Conservation (phyloP, 2,888 invertebrate species). For the Rhamnusium bicolor region DNA sequence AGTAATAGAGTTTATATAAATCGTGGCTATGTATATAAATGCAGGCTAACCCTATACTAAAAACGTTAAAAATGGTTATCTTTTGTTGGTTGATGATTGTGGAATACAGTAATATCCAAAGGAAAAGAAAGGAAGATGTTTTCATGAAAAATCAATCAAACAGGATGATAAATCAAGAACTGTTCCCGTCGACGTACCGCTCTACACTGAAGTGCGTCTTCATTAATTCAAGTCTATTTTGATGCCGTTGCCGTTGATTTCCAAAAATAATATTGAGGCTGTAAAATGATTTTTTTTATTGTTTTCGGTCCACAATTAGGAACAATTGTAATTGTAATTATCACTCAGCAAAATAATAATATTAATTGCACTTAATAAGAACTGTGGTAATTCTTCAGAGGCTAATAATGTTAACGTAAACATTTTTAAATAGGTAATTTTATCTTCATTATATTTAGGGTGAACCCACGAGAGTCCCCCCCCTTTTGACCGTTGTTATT, state of each 20-base stretch:
- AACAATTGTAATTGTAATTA: no score
- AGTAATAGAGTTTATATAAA: constrained; percentile 32
- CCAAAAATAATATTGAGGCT: not conserved
- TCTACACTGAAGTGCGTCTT: constrained; percentile 35
- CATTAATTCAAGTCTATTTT: constrained; percentile 48
- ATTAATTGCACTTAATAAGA: no score
- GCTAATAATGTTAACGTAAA: no score
- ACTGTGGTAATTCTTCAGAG: no score
- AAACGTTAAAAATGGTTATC: constrained; percentile 37
- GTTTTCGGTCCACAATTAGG: no score
- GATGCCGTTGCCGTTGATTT: constrained; percentile 28
- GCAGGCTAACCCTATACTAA: constrained; percentile 9
- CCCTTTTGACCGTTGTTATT: no score
- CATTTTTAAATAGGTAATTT: no score
- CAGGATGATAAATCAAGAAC: constrained; percentile 47
- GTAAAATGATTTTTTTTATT: not conserved
- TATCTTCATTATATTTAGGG: no score
- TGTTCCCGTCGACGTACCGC: constrained; percentile 31
- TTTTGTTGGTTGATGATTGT: constrained; percentile 48
- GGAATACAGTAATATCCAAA: not conserved
- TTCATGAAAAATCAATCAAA: constrained; percentile 51
- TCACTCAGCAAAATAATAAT: no score
- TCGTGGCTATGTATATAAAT: constrained; percentile 28
- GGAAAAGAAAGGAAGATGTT: constrained; percentile 35
- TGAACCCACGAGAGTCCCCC: no score